Evolutionary conservation across 2,797 vertebrate genomes (phyloP), one percentile per base, ranked within the genome.

Genomic region (Carduelis carduelis): DNA sequence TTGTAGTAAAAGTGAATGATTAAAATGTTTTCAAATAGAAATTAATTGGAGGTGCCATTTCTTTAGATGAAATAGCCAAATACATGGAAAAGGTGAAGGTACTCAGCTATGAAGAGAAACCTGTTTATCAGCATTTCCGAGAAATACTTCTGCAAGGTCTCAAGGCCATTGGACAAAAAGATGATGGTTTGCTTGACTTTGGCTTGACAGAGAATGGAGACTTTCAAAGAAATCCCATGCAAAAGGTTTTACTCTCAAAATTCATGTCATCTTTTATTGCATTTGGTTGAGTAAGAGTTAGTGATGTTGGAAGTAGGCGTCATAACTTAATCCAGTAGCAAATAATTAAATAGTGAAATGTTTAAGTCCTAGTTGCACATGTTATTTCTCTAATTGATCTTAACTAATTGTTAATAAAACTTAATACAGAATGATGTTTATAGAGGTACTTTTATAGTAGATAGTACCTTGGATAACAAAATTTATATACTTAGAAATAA

Each of bases 51-150:
- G 52, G 35, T 97, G 92, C 90, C 52, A 46, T 93, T 96, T 78
- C 88, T 96, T 94, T 94, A 99, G 99, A 96, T 93, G 99, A 99
- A 98, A 97, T 99, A 87, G 96, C 97, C 86, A 98, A 96, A 84
- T 99, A 99, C 94, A 98, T 99, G 98, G 98, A 99, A 97, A 98
- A 98, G 74, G 98, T 99, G 60, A 98, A 98, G 46, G 89, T 97
- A 17, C 95, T 99, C 89, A 97, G 87, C 60, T 99, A 99, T 93
- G 92, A 97, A 12, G 99, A 99, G 77, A 98, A 98, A 72, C 99
- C 99, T 14, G 93, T 96, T 4, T 99, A 99, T 87, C 97, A 98
- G 35, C 98, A 98, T 77, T 96, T 99, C 49, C 98, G 98, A 86
- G 97, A 98, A 89, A 98, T 99, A 87, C 98, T 99, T 89, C 97